A percentile compares a stretch with the other conserved stretches of the same genome.
phyloP scores from a whole-genome alignment of 2,113 vertebrate genomes.

The Uria aalge region DNA sequence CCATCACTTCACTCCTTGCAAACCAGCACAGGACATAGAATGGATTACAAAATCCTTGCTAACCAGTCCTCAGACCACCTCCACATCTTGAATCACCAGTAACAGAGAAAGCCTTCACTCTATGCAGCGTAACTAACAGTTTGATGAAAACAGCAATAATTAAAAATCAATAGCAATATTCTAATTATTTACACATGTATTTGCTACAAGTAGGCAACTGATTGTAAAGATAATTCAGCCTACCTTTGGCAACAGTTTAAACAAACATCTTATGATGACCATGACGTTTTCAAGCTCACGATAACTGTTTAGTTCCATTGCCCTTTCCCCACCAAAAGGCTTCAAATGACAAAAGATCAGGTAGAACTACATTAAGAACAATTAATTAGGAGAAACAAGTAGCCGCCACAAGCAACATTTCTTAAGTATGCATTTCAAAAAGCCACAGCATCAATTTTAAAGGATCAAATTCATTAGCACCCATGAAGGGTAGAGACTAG shows the following conservation, averaged over 20 bases:
- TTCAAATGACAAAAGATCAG: not conserved
- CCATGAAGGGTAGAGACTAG: not conserved
- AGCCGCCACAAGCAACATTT: not conserved
- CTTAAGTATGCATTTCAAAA: not conserved
- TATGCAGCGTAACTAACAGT: not conserved
- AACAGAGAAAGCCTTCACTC: not conserved
- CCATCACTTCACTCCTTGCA: not conserved
- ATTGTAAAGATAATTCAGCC: not conserved
- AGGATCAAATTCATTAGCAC: not conserved
- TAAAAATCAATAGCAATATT: not conserved
- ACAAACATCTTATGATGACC: not conserved
- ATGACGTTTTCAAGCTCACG: not conserved
- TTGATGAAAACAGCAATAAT: not conserved
- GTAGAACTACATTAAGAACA: not conserved
- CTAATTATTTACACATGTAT: not conserved
- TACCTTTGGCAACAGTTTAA: not conserved
- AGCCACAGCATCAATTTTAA: not conserved
- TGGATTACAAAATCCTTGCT: not conserved
- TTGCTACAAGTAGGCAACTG: not conserved
- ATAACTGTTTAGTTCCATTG: not conserved
- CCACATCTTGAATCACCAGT: not conserved
- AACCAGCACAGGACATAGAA: not conserved
- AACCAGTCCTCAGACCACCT: not conserved
- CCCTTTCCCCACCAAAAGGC: not conserved
- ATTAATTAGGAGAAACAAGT: not conserved